Base-by-base conservation (phyloP, 2,113 vertebrate species). In the Zingel zingel region DNA sequence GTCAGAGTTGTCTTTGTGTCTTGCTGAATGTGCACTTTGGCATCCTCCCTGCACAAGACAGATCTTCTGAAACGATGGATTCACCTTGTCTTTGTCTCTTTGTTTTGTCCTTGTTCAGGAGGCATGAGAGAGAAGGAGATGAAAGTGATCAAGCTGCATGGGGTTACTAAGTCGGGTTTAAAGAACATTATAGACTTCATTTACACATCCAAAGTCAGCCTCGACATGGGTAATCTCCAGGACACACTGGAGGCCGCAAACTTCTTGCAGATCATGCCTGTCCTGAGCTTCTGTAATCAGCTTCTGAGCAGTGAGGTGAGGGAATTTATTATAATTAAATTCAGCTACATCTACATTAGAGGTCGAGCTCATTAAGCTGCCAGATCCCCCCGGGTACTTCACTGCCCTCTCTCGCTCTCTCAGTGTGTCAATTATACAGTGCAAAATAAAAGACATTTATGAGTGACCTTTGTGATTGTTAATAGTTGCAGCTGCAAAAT, bases 161-260 rank as follows among this genome's bases (percentile, higher is more conserved):
- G 96, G 4, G 92, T 96, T 76, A 96, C 93, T 61, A 91, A 86
- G 43, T 53, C 76, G 12, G 96, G 96, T 19, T 90, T 96, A 62
- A 96, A 93, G 88, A 96, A 94, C 89, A 95, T 96, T 6, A 95
- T 96, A 21, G 94, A 96, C 54, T 96, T 96, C 90, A 96, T 96
- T 82, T 96, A 96, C 91, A 96, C 96, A 3, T 94, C 95, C 78
- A 92, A 90, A 70, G 88, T 96, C 80, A 88, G 39, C 70, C 94
- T 96, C 0, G 93, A 91, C 81, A 92, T 96, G 89, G 68, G 81
- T 30, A 95, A 91, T 66, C 94, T 96, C 7, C 96, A 96, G 90
- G 96, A 96, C 81, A 96, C 95, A 0, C 86, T 96, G 76, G 96
- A 96, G 85, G 96, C 96, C 0, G 96, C 96, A 15, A 96, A 96